Evolutionary conservation across 1,140 invertebrate genomes (phyloP).

Genomic region (Mycetomoellerius zeteki): DNA sequence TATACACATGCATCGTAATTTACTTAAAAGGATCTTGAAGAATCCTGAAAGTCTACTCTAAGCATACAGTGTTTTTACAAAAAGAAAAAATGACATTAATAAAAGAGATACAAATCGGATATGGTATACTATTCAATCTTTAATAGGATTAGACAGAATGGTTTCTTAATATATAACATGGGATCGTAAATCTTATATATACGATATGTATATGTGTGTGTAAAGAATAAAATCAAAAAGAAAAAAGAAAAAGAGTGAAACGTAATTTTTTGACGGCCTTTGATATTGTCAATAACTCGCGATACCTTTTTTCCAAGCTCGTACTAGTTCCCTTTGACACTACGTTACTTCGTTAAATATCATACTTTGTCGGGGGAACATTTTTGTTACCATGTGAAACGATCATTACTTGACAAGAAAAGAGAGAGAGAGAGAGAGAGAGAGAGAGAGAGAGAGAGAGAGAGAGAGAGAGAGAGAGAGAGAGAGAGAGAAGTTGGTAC

Average conservation of each 20-base stretch:
- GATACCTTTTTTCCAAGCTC: constrained; percentile 62
- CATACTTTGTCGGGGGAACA: constrained; percentile 35
- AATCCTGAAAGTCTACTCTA: no score
- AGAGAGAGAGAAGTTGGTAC: not conserved
- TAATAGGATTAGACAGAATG: not conserved
- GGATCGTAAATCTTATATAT: not conserved
- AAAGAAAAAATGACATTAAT: no score
- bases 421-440: constrained; percentile 32
- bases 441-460: constrained; percentile 1
- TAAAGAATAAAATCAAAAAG: constrained; percentile 38
- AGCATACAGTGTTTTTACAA: no score
- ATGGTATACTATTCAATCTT: no score
- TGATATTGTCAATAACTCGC: constrained; percentile 40
- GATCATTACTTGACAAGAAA: constrained; percentile 53
- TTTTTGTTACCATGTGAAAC: constrained; percentile 54
- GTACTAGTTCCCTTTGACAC: constrained; percentile 33
- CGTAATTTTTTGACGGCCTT: constrained; percentile 60
- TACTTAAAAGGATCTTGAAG: no score
- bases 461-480: constrained; percentile 28
- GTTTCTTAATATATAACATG: not conserved
- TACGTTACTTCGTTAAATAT: constrained; percentile 66
- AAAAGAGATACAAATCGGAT: no score
- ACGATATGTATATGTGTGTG: not conserved
- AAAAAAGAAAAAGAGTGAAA: constrained; percentile 17
- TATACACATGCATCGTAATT: no score